Conservation (phyloP, 2,797 vertebrate species). For the Macropus fuliginosus region DNA sequence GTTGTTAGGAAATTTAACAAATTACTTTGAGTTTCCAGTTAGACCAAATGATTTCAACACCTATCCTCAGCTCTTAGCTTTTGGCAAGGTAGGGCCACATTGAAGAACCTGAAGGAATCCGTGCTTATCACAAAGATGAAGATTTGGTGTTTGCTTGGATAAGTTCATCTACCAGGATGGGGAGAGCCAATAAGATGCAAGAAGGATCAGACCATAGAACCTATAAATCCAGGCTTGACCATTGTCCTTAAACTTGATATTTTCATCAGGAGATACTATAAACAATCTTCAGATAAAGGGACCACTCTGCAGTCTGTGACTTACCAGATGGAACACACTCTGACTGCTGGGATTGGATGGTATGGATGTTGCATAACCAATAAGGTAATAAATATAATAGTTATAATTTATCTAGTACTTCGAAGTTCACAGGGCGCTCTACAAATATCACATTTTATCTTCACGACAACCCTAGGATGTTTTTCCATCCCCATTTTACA, state of each 20-base stretch:
- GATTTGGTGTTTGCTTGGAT: constrained; percentile 45
- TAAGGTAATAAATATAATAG: background rate
- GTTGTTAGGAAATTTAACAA: constrained; percentile 76
- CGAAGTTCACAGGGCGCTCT: background rate
- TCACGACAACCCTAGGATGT: background rate
- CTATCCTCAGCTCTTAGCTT: background rate
- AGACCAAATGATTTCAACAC: constrained; percentile 62
- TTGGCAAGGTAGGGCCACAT: constrained; percentile 48
- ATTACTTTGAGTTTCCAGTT: constrained; percentile 69
- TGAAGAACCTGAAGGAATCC: constrained; percentile 57
- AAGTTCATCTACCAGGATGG: constrained; percentile 12
- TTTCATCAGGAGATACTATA: background rate
- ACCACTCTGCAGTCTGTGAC: background rate
- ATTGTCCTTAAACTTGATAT: background rate
- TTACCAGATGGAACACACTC: background rate
- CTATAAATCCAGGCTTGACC: background rate
- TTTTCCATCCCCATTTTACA: background rate
- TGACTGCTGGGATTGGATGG: background rate
- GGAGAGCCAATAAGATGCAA: background rate
- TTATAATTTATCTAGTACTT: background rate
- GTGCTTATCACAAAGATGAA: constrained; percentile 59
- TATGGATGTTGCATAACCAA: background rate
- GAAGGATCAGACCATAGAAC: constrained; percentile 14
- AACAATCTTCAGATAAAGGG: background rate
- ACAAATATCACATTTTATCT: background rate